phyloP scores from a whole-genome alignment of 2,888 invertebrate genomes.

The Apamea sordens region DNA sequence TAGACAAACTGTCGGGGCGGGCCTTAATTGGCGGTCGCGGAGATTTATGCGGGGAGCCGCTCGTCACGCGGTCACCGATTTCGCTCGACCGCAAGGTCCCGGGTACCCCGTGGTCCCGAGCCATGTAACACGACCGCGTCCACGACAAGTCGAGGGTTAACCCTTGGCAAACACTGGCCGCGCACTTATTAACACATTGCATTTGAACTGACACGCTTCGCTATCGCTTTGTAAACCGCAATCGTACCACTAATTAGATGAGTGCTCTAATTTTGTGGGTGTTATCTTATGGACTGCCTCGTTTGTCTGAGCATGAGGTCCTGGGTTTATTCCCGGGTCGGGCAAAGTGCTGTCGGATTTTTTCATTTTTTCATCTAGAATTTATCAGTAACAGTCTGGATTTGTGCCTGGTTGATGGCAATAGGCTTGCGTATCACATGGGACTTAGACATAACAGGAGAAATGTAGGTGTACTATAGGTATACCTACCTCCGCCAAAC shows the following conservation, averaged over 20 bases:
- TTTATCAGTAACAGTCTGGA: background rate
- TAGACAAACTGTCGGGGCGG: constrained; percentile 90
- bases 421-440: background rate
- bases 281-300: background rate
- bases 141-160: constrained; percentile 56
- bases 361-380: background rate
- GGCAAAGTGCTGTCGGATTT: background rate
- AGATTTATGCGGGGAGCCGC: constrained; percentile 89
- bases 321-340: too few relatives aligned
- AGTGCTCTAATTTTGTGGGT: constrained; percentile 9
- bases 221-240: constrained; percentile 49
- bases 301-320: background rate
- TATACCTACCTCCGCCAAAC: background rate
- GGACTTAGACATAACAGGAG: background rate
- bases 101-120: constrained; percentile 62
- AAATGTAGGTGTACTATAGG: background rate
- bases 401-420: background rate
- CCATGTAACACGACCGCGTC: constrained; percentile 51
- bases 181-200: constrained; percentile 71
- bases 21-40: constrained; percentile 89
- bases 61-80: constrained; percentile 84
- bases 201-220: constrained; percentile 46
- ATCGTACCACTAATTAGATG: constrained; percentile 36
- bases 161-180: constrained; percentile 71
- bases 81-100: constrained; percentile 71